Evolutionary conservation across 1,140 invertebrate species (phyloP), one percentile per base, ranked within the genome.

Genomic region (Maconellicoccus hirsutus): DNA sequence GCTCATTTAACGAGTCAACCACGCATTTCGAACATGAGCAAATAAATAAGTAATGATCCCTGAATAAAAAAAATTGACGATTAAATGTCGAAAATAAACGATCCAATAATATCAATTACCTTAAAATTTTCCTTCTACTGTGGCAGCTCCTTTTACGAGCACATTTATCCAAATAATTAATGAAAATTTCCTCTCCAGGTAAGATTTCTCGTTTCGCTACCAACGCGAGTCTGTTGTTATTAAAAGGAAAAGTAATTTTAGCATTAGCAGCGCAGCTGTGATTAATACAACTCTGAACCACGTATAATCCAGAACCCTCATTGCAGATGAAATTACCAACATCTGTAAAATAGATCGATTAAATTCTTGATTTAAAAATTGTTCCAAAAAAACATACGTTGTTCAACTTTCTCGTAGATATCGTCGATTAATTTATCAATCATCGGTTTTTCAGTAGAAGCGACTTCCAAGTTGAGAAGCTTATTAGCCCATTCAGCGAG

Each of bases 181-280:
- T 94, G 74, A 84, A 90, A 73, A 98, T 93, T 81, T 97, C 94
- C 74, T 97, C 91, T 16, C 87, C 92, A 4, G 85, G 83, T 73
- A 83, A 76, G 72, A 98, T 96, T 71, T 90, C 84, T 69, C 82
- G 82, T 1, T 86, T 76, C 2, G 94, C 93, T 72, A 87, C 87
- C 59, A 98, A 76, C 6, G 86, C 86, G 71, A 97, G 80, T 38
- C 84, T 86, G 75, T 87, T 88, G 77, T 94, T 93, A 70, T 92
- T 92, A 77, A 92, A 85, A 0, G 89, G 88, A 78, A 97, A 98
- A 21, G 86, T 86, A 0, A 90, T 86, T 76, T 88, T 85, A 1
- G 93, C 92, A 82, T 96, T 97, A 4, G 94, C 93, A 0, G 83
- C 78, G 79, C 95, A 98, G 77, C 92, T 96, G 79, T 98, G 95